Conservation (phyloP, 2,797 vertebrate genomes). For the Crenichthys baileyi region DNA sequence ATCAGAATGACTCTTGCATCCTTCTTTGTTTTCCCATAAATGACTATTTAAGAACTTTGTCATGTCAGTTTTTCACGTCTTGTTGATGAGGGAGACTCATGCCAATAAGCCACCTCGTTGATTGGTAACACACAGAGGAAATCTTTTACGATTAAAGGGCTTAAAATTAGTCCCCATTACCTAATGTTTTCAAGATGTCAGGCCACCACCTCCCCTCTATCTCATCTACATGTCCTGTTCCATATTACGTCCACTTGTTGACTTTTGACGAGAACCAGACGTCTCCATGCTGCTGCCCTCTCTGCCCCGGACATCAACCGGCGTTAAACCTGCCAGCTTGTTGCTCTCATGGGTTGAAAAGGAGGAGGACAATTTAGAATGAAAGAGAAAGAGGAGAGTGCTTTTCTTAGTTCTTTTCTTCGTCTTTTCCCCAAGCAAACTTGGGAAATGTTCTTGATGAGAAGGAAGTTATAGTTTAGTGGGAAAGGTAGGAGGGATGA, state of each 20-base stretch:
- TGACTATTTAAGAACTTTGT: background rate
- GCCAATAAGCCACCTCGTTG: slow-evolving; percentile 24
- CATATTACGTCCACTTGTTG: slow-evolving; percentile 28
- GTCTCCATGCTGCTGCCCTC: background rate
- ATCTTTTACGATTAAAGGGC: slow-evolving; percentile 54
- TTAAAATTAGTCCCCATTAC: slow-evolving; percentile 64
- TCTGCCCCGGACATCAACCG: slow-evolving; percentile 1
- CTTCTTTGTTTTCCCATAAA: slow-evolving; percentile 26
- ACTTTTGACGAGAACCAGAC: slow-evolving; percentile 59
- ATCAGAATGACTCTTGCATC: background rate
- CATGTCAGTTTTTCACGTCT: background rate
- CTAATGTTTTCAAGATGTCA: slow-evolving; percentile 55
- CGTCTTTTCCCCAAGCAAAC: slow-evolving; percentile 18
- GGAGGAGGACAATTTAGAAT: slow-evolving; percentile 8
- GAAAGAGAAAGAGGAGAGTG: slow-evolving; percentile 7
- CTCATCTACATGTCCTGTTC: slow-evolving; percentile 24
- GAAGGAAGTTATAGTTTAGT: slow-evolving; percentile 41
- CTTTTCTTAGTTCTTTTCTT: background rate
- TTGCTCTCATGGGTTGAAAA: background rate
- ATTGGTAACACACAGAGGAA: slow-evolving; percentile 51
- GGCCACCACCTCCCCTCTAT: background rate
- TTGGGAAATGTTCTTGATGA: slow-evolving; percentile 38
- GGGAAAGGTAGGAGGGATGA: slow-evolving; percentile 39
- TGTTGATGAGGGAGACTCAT: slow-evolving; percentile 12
- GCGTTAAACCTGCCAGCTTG: slow-evolving; percentile 25